Evolutionary conservation across 2,797 vertebrate genomes (phyloP).

Genomic region (Eulemur albifrons): DNA sequence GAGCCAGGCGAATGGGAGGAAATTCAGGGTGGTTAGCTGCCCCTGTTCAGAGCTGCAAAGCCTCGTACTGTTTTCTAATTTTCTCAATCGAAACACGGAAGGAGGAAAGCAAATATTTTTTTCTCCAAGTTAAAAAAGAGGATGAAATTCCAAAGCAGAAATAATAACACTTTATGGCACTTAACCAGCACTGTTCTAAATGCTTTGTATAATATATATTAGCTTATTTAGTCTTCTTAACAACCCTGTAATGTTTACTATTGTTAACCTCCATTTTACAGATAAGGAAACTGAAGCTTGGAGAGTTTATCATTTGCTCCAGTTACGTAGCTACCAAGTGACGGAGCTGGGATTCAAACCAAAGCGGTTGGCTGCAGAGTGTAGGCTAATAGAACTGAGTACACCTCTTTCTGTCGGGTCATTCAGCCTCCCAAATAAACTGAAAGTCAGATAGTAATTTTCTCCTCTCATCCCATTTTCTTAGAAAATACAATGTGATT

Average conservation of each 20-base stretch:
- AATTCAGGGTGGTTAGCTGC: background rate
- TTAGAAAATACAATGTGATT: background rate
- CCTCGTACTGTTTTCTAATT: background rate
- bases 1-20: accelerated
- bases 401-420: background rate
- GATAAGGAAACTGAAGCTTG: background rate
- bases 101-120: background rate
- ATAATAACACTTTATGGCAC: background rate
- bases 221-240: background rate
- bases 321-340: no score
- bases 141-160: slow-evolving; percentile 6
- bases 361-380: background rate
- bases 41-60: background rate
- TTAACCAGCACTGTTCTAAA: background rate
- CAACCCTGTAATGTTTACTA: background rate
- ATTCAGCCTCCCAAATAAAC: background rate
- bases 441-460: background rate
- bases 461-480: background rate
- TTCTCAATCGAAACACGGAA: background rate
- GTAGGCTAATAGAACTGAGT: background rate
- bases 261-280: background rate
- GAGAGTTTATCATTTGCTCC: background rate
- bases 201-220: background rate
- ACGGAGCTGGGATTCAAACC: background rate
- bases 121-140: background rate